Base-by-base conservation (phyloP, 1,140 invertebrate species). In the Drosophila truncata region DNA sequence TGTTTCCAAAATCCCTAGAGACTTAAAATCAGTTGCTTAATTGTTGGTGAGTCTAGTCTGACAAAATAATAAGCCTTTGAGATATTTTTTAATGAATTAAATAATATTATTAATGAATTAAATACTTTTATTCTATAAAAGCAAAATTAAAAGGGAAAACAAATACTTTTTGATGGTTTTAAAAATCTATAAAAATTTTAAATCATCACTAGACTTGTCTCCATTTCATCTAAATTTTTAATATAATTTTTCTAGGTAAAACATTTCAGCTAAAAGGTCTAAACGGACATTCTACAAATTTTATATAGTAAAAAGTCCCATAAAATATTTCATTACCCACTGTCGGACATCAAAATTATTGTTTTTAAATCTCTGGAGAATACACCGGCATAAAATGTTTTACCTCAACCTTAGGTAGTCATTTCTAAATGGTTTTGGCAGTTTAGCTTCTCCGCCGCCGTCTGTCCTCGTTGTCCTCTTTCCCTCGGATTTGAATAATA, bases 401-500 rank as follows among this genome's bases (percentile, higher is more conserved):
- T 70, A 70, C 66, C 63, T 62, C 27, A 9, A 23, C n/a, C 9
- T 44, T 29, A n/a, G 37, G 37, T 46, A 44, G 47, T 46, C 16
- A 10, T 44, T 67, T n/a, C 65, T 55, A 73, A 72, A 60, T 73
- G 13, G 16, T 25, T 31, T 10, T 14, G 33, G 25, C 29, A 23
- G 44, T 66, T 64, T 37, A 35, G 23, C 61, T 25, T 20, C 64
- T n/a, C 44, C 11, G 11, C 46, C 35, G n/a, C 25, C 25, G 31
- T 5, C 14, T 29, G 46, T 46, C 31, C 27, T 35, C 29, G 18
- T 33, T 29, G 14, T 49, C 27, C 27, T 49, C 18, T n/a, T 10
- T 23, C 27, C 6, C 47, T 11, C 1, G 27, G 27, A 73, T 73
- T 73, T 73, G 55, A 73, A 73, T 73, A 73, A 73, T 73, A 73